A percentile compares a stretch with the other conserved stretches of the same genome.
These are phyloP conservation scores for Phorcus lineatus DNA, from an alignment of 2,888 invertebrate species.

Conservation along the genomic window DNA sequence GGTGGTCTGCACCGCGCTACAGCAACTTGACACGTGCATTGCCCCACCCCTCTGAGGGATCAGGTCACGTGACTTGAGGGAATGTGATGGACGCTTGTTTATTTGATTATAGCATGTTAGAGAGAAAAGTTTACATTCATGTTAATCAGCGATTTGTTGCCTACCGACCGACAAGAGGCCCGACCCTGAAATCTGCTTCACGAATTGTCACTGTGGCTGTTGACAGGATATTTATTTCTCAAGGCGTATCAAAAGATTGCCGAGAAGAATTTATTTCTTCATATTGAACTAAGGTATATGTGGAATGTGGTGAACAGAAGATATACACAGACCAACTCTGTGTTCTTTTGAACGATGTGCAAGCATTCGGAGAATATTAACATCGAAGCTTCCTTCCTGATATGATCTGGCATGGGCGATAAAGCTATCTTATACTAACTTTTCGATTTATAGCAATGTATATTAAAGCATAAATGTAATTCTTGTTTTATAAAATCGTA, in stretches of 20 bases:
- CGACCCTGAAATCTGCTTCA: background rate
- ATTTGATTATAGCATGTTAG: constrained; percentile 4
- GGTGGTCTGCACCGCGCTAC: background rate
- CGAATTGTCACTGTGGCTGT: background rate
- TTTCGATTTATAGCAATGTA: no score
- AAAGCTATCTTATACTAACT: no score
- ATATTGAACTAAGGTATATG: background rate
- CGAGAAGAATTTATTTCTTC: background rate
- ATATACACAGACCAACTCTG: no score
- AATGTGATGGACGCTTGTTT: background rate
- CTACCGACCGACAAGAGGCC: background rate
- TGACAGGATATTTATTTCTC: background rate
- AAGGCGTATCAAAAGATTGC: background rate
- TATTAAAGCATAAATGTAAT: no score
- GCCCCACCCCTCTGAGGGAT: background rate
- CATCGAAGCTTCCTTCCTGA: no score
- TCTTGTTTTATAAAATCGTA: no score
- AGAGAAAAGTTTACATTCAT: background rate
- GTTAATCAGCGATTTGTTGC: background rate
- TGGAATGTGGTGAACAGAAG: background rate
- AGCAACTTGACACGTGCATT: background rate
- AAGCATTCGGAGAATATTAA: no score
- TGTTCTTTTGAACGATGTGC: no score
- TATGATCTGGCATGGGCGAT: no score
- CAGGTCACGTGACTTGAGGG: background rate